These are phyloP conservation scores for Bimastos eiseni DNA, from an alignment of 2,888 invertebrate genomes.

Conservation along the genomic window DNA sequence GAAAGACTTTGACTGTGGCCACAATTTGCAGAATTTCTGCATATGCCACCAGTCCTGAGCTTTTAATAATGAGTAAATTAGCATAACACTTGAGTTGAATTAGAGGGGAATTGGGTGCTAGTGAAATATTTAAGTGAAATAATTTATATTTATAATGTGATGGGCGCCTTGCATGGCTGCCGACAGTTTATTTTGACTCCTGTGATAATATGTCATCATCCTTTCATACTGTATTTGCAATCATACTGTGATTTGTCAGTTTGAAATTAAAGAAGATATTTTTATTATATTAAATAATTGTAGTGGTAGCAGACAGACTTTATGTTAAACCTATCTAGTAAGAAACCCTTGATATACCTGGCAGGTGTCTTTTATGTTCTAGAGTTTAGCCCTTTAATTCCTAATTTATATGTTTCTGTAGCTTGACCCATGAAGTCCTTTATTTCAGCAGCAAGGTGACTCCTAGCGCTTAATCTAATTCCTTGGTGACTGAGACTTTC, in stretches of 20 bases:
- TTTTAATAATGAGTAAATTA: constrained; percentile 2
- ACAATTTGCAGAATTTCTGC: not conserved
- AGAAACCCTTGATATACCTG: not conserved
- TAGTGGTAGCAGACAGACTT: not conserved
- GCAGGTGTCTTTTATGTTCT: not conserved
- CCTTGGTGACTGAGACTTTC: not conserved
- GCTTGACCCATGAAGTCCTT: not conserved
- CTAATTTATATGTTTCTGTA: not conserved
- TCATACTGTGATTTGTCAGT: no score
- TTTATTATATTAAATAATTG: not conserved
- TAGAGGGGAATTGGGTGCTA: not conserved
- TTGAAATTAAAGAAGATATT: no score
- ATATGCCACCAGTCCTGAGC: not conserved
- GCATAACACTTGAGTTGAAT: not conserved
- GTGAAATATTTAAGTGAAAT: not conserved
- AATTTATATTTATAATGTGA: no score
- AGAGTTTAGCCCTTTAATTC: not conserved
- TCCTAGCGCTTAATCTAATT: not conserved
- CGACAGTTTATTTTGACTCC: no score
- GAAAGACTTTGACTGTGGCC: not conserved
- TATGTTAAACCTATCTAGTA: not conserved
- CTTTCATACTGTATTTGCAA: no score
- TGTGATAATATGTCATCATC: no score
- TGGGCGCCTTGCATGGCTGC: no score
- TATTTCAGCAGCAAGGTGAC: not conserved